phyloP scores from a whole-genome alignment of 2,113 vertebrate species.

The Dissostichus mawsoni region DNA sequence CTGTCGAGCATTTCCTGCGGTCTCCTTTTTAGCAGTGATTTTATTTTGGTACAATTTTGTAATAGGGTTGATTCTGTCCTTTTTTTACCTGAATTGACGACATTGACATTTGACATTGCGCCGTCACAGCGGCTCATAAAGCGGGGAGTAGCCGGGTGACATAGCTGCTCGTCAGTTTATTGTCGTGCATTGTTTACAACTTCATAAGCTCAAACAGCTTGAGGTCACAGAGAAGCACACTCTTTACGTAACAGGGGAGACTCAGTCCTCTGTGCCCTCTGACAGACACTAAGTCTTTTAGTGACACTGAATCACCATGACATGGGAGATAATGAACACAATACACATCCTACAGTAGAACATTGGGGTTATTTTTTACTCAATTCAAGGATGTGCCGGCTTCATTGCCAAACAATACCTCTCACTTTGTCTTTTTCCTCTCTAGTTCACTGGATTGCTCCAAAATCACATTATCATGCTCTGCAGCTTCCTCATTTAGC shows the following conservation, averaged over 20 bases:
- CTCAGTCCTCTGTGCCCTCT: conserved; percentile 44
- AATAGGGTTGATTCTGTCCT: neutral
- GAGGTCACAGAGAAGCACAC: conserved; percentile 61
- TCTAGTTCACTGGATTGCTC: conserved; percentile 43
- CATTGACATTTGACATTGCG: conserved; percentile 52
- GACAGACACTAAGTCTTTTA: conserved; percentile 46
- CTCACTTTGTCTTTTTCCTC: conserved; percentile 38
- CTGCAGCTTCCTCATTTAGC: conserved; percentile 60
- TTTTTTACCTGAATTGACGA: conserved; percentile 10
- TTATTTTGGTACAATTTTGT: conserved; percentile 15
- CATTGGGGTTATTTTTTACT: conserved; percentile 17
- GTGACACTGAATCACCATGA: conserved; percentile 55
- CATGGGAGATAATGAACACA: conserved; percentile 53
- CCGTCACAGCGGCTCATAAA: conserved; percentile 30
- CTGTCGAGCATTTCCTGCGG: conserved; percentile 23
- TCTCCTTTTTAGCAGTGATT: conserved; percentile 13
- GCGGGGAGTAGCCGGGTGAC: conserved; percentile 24
- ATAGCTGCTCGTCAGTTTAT: conserved; percentile 39
- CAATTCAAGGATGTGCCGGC: conserved; percentile 27
- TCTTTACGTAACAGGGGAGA: conserved; percentile 54
- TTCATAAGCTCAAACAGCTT: conserved; percentile 61
- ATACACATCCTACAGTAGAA: conserved; percentile 27
- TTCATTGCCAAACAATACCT: conserved; percentile 38
- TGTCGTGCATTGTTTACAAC: conserved; percentile 66
- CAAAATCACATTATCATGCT: conserved; percentile 68